A percentile compares a stretch with the other conserved stretches of the same genome.
Conservation (phyloP, 2,888 invertebrate genomes). For the Elegia similella region DNA sequence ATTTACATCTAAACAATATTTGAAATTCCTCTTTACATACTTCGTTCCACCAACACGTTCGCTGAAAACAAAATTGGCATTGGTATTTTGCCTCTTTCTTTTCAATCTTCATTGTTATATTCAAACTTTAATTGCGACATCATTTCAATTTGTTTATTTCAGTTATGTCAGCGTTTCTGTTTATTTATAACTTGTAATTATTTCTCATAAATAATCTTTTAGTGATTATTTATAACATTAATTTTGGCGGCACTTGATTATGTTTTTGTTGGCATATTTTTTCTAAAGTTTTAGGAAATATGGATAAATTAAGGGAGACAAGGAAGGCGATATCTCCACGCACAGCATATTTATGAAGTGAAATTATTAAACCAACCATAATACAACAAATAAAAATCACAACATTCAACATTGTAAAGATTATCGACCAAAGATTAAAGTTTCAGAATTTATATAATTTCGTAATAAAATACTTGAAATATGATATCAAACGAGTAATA, state of each 20-base stretch:
- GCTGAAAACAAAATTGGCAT: constrained; percentile 72
- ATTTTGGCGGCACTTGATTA: too few relatives aligned
- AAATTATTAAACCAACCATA: too few relatives aligned
- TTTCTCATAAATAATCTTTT: too few relatives aligned
- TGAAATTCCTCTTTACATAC: constrained; percentile 96
- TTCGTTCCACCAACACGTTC: constrained; percentile 97
- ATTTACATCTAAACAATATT: constrained; percentile 91
- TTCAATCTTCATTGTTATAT: not conserved
- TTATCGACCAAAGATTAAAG: not conserved
- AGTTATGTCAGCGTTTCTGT: not conserved
- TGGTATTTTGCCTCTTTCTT: not conserved
- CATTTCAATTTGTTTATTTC: not conserved
- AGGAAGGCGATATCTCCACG: too few relatives aligned
- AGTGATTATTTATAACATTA: too few relatives aligned
- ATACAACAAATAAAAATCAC: too few relatives aligned
- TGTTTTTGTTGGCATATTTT: too few relatives aligned
- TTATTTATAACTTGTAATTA: too few relatives aligned
- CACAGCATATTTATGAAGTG: too few relatives aligned
- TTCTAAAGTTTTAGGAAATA: too few relatives aligned
- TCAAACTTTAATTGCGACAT: not conserved
- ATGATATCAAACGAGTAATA: not conserved
- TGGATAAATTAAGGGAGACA: too few relatives aligned
- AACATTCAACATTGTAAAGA: not conserved
- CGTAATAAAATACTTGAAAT: not conserved
- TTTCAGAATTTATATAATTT: not conserved